Evolutionary conservation across 2,797 vertebrate genomes (phyloP), one percentile per base, ranked within the genome.

Genomic region (Rhinogobio ventralis): DNA sequence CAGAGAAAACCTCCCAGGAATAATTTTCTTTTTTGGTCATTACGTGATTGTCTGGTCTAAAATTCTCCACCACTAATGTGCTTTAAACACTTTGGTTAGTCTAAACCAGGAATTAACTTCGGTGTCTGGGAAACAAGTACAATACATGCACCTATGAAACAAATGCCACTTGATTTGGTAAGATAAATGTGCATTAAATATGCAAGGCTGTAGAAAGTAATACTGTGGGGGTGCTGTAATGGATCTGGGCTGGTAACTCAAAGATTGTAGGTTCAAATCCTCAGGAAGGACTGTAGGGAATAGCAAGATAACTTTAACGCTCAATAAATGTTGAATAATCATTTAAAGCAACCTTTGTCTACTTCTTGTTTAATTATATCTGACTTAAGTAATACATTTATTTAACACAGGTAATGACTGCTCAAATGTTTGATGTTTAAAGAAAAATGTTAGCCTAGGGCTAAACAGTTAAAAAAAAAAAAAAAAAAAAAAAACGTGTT

Each of bases 51-150:
- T 69, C 55, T 80, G 76, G 67, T 71, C 60, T 68, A 57, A 68
- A 83, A 77, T 8, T 33, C 76, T 62, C 46, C 10, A 69, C 25
- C 73, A 46, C 67, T 33, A 64, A 64, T 72, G 53, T 79, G 66
- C 36, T 57, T 78, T 78, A 77, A 84, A 79, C 49, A 42, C 30
- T 79, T 60, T 49, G 39, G 51, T 67, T 68, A 85, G 36, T 85
- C 71, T 82, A 20, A 51, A 55, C 57, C 11, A 66, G 30, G 57
- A 84, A 55, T 76, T 62, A 62, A 62, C 71, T 62, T 62, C 13
- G n/a, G 68, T 57, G 67, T 71, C 69, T 82, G 33, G 51, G 25
- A 71, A 57, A 13, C 55, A 73, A 82, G 49, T 42, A 45, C 55
- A 68, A 53, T n/a, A 73, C 13, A 42, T 39, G 53, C 49, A 28